phyloP scores from a whole-genome alignment of 2,797 vertebrate genomes.

The Spondyliosoma cantharus region DNA sequence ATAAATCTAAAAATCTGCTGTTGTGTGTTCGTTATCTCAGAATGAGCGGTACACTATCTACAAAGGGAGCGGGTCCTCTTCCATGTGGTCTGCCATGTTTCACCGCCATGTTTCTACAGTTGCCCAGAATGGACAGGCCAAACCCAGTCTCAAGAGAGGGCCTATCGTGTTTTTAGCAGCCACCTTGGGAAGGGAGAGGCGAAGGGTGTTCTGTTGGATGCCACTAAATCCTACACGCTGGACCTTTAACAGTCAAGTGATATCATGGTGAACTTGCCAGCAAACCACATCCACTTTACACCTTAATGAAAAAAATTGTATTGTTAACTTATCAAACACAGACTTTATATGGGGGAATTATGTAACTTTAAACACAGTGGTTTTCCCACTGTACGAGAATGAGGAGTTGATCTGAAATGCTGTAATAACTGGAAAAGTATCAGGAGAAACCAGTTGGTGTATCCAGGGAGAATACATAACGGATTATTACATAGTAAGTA shows the following conservation, averaged over 20 bases:
- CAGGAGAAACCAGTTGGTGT: background rate
- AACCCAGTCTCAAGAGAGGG: too few relatives aligned
- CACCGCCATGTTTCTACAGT: too few relatives aligned
- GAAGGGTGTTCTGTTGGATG: too few relatives aligned
- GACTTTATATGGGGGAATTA: conserved; percentile 6
- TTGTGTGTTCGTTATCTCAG: too few relatives aligned
- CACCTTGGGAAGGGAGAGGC: too few relatives aligned
- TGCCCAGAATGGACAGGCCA: too few relatives aligned
- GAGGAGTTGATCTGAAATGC: conserved; percentile 19
- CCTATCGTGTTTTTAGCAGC: too few relatives aligned
- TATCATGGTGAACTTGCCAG: background rate
- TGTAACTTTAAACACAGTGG: background rate
- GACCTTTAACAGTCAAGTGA: background rate
- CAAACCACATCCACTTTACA: background rate
- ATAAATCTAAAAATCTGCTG: too few relatives aligned
- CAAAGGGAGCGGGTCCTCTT: too few relatives aligned
- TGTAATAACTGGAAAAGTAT: conserved; percentile 12
- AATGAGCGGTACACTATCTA: too few relatives aligned
- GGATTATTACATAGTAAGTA: background rate
- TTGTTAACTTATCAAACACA: background rate
- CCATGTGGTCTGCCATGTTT: too few relatives aligned
- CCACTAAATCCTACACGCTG: too few relatives aligned
- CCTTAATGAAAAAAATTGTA: background rate
- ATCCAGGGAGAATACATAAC: background rate
- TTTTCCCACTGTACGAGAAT: background rate